A percentile compares a stretch with the other conserved stretches of the same genome.
Evolutionary conservation across 2,797 vertebrate genomes (phyloP).

Genomic region (Margarornis squamiger): DNA sequence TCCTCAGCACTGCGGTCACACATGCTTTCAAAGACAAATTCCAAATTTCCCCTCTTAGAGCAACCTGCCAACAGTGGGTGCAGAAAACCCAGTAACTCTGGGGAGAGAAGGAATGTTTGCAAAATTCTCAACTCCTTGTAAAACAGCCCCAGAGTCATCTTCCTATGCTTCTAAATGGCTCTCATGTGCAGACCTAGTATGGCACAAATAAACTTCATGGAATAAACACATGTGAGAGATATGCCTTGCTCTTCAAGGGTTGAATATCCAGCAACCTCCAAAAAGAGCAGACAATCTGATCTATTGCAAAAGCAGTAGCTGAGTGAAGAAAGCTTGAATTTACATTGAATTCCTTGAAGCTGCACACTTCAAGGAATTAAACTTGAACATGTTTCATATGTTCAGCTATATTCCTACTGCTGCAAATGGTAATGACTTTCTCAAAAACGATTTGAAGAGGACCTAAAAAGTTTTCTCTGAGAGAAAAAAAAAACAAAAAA

Average conservation of each 20-base stretch:
- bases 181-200: fast-evolving
- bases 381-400: background rate
- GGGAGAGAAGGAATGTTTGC: fast-evolving
- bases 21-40: background rate
- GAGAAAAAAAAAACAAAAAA: background rate
- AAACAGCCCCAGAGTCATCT: background rate
- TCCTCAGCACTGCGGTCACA: too few relatives aligned
- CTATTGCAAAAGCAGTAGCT: background rate
- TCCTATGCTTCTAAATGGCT: background rate
- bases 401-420: background rate
- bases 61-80: fast-evolving
- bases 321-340: background rate
- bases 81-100: background rate
- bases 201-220: background rate
- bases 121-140: background rate
- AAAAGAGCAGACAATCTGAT: background rate
- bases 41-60: background rate
- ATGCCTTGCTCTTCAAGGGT: background rate
- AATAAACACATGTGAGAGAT: background rate
- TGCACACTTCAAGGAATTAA: background rate
- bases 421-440: background rate
- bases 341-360: background rate
- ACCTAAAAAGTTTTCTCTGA: background rate
- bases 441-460: background rate
- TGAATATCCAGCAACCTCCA: background rate